Conservation (phyloP, 2,113 vertebrate genomes). For the Chloroceryle aenea region DNA sequence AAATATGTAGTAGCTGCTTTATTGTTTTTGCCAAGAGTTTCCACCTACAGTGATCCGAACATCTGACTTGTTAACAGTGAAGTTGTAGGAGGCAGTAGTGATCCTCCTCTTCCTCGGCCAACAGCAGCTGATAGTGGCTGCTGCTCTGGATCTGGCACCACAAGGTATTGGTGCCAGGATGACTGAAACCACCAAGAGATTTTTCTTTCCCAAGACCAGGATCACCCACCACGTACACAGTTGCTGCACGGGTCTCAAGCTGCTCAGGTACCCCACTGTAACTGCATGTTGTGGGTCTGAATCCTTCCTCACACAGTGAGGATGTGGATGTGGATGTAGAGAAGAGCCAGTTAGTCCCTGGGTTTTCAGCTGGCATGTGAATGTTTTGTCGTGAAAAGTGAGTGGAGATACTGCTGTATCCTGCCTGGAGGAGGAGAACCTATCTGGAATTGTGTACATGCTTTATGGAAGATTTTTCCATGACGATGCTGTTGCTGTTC, state of each 20-base stretch:
- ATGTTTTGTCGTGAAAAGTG: background rate
- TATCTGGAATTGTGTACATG: background rate
- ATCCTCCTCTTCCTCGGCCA: background rate
- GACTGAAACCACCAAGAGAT: background rate
- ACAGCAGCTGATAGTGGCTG: background rate
- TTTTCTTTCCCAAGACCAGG: background rate
- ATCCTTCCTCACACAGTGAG: background rate
- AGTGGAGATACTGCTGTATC: background rate
- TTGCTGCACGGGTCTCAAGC: background rate
- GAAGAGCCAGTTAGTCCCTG: background rate
- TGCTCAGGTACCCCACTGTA: accelerated
- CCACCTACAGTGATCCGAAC: constrained; percentile 58
- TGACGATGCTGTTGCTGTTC: background rate
- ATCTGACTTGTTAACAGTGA: constrained; percentile 38
- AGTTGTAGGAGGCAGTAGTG: constrained; percentile 45
- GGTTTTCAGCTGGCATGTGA: background rate
- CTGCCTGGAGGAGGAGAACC: background rate
- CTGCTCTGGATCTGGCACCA: background rate
- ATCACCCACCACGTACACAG: background rate
- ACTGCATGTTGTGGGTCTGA: background rate
- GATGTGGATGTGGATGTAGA: background rate
- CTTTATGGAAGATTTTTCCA: background rate
- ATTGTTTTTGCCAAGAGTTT: constrained; percentile 74
- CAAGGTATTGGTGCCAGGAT: background rate
- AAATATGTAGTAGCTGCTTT: constrained; percentile 70